Base-by-base conservation (phyloP, 35 echinoderm and acorn worm genomes). In the Heliocidaris tuberculata region DNA sequence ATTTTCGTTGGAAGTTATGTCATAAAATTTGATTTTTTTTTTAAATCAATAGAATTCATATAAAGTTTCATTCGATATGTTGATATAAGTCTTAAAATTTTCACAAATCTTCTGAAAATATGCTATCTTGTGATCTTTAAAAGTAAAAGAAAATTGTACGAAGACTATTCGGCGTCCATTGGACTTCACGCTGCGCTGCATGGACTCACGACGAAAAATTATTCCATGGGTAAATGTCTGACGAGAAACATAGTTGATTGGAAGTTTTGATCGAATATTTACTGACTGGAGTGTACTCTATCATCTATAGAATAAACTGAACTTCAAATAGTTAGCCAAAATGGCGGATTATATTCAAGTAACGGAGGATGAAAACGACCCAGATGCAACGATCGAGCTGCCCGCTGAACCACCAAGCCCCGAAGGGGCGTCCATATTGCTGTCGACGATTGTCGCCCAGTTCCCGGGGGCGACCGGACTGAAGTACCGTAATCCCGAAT, bases 401-500 rank as follows among this genome's bases (percentile, higher is more conserved):
- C 98, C 98, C 42, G 86, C 95, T 24, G 98, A 99, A 86, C 85
- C 86, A 50, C 95, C 96, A 27, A 96, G 96, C n/a, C 91, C 91
- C 7, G 91, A 93, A 49, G 91, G 91, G 12, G 91, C 91, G 91
- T 97, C 96, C 21, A 99, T 99, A 24, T 94, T 99, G 59, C 94
- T 99, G 90, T 97, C 96, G 17, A 99, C 98, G 31, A 70, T 99
- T 11, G 93, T 94, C 31, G 96, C 95, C 93, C 98, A 99, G 94
- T 99, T 96, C 60, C 98, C 98, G 31, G 96, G 98, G 16, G 96
- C 98, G 11, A 96, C 95, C 15, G 98, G 98, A 4, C 96, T 99
- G 31, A 97, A 97, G 92, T 99, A 99, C 94, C 96, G 98, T 42
- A 97, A 97, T 90, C 94, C 96, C 12, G 98, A 97, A 47, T 95